Evolutionary conservation across 2,888 invertebrate species (phyloP), one percentile per base, ranked within the genome.

Genomic region (Sinopyrophorus schimmeli): DNA sequence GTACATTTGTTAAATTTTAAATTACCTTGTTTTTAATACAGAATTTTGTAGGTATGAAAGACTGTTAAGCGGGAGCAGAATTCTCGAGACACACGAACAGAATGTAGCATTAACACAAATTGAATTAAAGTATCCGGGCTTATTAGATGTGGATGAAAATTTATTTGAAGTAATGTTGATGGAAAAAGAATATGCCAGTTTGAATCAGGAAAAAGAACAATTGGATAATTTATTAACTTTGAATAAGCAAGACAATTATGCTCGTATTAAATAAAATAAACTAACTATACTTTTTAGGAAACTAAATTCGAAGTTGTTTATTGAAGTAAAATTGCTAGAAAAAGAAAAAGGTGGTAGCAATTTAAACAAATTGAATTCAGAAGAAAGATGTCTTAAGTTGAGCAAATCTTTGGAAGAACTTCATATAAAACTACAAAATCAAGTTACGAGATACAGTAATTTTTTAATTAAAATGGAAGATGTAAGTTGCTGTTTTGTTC

Each of bases 121-220:
- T 3, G 54, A 66, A 32, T 16, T 16, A 3, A 37, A 53, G 9
- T 62, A 63, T 51, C 61, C 64, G 4, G 64, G 57, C 17, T 57
- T 69, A 26, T 62, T 67, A 16, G 59, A 68, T 46, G 20, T 47
- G 6, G 63, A 67, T 6, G 26, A 38, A 3, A 68, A 63, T 54
- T 24, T 38, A 9, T 42, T 61, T 5, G 64, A 70, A 49, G 55
- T 61, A 32, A 58, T 61, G 38, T 41, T 60, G 15, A 39, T 65
- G 24, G 57, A 65, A 53, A 57, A 63, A 39, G 62, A 66, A 50
- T 50, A 64, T 24, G 58, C 56, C 16, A 31, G 61, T 3, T 11
- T 47, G 6, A n/a, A 11, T 2, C 15, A 42, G 5, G 27, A 42
- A 21, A 24, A 43, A 30, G 6, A 6, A 2, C 32, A 43, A 14